These are phyloP conservation scores for Tenebrio molitor DNA, from an alignment of 1,140 invertebrate species.

Conservation along the genomic window DNA sequence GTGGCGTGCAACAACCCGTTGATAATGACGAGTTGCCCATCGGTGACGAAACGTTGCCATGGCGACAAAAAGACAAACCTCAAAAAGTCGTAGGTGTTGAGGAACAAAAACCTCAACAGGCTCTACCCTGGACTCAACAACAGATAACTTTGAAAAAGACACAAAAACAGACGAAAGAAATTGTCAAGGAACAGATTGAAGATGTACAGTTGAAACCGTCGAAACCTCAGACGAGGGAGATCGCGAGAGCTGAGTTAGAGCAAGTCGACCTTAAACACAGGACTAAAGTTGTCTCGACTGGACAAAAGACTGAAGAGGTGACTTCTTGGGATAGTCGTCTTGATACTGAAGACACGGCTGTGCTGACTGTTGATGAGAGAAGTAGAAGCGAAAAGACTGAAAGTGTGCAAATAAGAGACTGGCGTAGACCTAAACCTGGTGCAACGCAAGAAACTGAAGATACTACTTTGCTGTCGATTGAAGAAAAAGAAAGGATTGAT, in stretches of 20 bases:
- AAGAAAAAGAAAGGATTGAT: conserved; percentile 54
- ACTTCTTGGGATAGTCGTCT: conserved; percentile 22
- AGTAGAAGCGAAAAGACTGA: conserved; percentile 52
- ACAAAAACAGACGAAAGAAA: conserved; percentile 63
- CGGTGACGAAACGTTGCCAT: conserved; percentile 70
- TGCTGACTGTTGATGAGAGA: conserved; percentile 58
- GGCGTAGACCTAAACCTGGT: conserved; percentile 26
- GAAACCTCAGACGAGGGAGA: conserved; percentile 52
- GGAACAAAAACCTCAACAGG: conserved; percentile 52
- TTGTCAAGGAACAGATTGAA: conserved; percentile 62
- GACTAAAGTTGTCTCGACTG: conserved; percentile 21
- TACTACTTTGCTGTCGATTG: conserved; percentile 51
- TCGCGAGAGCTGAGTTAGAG: conserved; percentile 55
- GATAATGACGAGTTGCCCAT: conserved; percentile 67
- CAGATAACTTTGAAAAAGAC: conserved; percentile 65
- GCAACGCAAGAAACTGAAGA: conserved; percentile 54
- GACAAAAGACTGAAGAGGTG: conserved; percentile 42
- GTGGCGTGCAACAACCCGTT: conserved; percentile 55
- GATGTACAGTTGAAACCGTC: conserved; percentile 54
- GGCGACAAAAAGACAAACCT: conserved; percentile 63
- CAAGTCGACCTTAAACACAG: conserved; percentile 52
- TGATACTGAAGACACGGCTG: conserved; percentile 57
- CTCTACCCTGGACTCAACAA: conserved; percentile 66
- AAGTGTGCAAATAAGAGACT: conserved; percentile 49
- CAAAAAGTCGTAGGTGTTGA: conserved; percentile 47